Base-by-base conservation (phyloP, 2,888 invertebrate genomes). In the Hermodice carunculata region DNA sequence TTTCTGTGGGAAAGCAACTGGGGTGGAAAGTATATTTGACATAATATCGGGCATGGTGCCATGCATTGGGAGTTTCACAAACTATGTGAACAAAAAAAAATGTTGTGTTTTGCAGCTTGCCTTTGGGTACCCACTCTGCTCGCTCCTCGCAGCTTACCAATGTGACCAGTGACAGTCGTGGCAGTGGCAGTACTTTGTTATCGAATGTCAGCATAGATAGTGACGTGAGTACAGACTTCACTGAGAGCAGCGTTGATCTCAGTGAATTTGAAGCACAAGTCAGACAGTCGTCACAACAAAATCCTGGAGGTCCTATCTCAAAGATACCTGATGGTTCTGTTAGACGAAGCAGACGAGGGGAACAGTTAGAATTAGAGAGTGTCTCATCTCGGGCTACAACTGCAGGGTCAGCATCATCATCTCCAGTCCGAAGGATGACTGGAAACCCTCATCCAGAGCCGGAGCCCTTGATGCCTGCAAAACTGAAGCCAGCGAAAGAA, bases 401-500 rank as follows among this genome's bases (percentile, higher is more conserved):
- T 3, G 44, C 40, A 6, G 17, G n/a, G 14, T 19, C 43, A 43
- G 19, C 42, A 26, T 19, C 29, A 26, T 5, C 28, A n/a, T n/a
- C n/a, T n/a, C n/a, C n/a, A n/a, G n/a, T n/a, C n/a, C n/a, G n/a
- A n/a, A n/a, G n/a, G n/a, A n/a, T n/a, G n/a, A n/a, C n/a, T 24
- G 19, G 46, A 19, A 46, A 17, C 51, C n/a, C 51, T 6, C 28
- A 43, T 11, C 57, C 43, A 8, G 22, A n/a, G n/a, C n/a, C 86
- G 17, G 91, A 91, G 78, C 89, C 90, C 17, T 83, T 90, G 61
- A 86, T 89, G 76, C 89, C 90, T 52, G 89, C 89, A 58, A 87
- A 89, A 71, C 81, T 90, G 74, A 88, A 89, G 70, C 89, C 89
- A 70, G 88, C 89, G 71, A 91, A 91, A 86, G 91, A 91, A 83